A percentile compares a stretch with the other conserved stretches of the same genome.
Conservation (phyloP, 2,113 vertebrate genomes). For the Oceanites oceanicus region DNA sequence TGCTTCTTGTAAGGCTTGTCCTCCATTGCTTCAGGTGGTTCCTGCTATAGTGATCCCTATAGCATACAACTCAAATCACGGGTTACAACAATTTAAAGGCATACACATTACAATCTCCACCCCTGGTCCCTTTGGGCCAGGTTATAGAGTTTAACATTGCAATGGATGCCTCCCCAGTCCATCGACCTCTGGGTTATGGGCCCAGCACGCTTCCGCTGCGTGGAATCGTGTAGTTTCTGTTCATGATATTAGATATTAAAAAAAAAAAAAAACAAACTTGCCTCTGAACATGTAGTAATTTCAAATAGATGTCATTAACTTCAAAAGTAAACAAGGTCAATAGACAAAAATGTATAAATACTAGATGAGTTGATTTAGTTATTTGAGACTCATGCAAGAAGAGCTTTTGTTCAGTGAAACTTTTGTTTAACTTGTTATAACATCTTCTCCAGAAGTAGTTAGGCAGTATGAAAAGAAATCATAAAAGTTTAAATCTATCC, state of each 20-base stretch:
- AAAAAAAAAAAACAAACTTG: not conserved
- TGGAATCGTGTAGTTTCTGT: not conserved
- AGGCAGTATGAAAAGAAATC: not conserved
- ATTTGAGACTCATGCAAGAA: not conserved
- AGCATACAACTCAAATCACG: too few species aligned
- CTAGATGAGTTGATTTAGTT: not conserved
- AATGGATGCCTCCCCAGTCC: too few species aligned
- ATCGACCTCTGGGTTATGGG: constrained; percentile 12
- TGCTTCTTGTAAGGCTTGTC: too few species aligned
- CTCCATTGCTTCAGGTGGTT: too few species aligned
- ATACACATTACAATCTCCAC: too few species aligned
- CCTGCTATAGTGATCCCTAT: too few species aligned
- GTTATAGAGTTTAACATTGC: too few species aligned
- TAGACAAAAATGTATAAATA: not conserved
- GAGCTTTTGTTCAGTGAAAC: not conserved
- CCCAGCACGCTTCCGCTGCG: not conserved
- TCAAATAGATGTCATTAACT: not conserved
- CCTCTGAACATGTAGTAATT: not conserved
- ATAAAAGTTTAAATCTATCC: not conserved
- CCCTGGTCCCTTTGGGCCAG: too few species aligned
- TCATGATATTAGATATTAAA: not conserved
- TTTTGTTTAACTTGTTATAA: not conserved
- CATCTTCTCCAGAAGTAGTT: not conserved
- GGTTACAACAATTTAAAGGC: too few species aligned
- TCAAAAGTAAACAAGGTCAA: not conserved